Evolutionary conservation across 2,888 invertebrate species (phyloP), one percentile per base, ranked within the genome.

Genomic region (Sphaeridia pumilis): DNA sequence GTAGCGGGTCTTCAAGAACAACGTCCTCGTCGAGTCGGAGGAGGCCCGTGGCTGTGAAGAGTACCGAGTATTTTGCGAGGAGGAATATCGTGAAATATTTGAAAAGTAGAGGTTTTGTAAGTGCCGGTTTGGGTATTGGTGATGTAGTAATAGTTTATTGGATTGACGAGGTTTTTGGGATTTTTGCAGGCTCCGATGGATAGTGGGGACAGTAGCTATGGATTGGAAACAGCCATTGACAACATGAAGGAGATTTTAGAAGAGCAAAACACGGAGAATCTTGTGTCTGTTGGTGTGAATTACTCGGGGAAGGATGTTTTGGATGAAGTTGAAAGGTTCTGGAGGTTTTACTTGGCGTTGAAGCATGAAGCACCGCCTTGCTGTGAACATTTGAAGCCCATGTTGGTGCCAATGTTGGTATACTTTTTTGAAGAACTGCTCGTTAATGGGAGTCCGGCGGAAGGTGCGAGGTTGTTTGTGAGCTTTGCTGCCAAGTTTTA

Each of bases 301-400:
- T 61, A 58, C 44, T 55, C 58, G 14, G 54, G 52, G 20, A 52
- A 58, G 43, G 48, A 49, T 25, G 42, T 60, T 4, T 4, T 47
- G 1, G 54, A 44, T 31, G 61, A 64, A 52, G 43, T 61, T 21
- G 58, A 34, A 44, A 63, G 61, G 43, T 61, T 64, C 52, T 64
- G 60, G 60, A 55, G 56, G 41, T 64, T 61, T 52, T 64, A 60
- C 42, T 25, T 46, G 20, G 46, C 26, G 35, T 42, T 57, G 44
- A 60, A 61, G 41, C 28, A 44, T n/a, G 49, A 51, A 34, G 55
- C 56, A 38, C 7, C 45, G 3, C 10, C 38, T 14, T 36, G 55
- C 48, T 55, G 56, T 21, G 17, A 34, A 10, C 59, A 64, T 46
- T 34, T 64, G 21, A 43, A 54, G 21, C 61, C 59, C 17, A 58